Evolutionary conservation across 2,888 invertebrate genomes (phyloP), one percentile per base, ranked within the genome.

Genomic region (Gymnocheta viridis): DNA sequence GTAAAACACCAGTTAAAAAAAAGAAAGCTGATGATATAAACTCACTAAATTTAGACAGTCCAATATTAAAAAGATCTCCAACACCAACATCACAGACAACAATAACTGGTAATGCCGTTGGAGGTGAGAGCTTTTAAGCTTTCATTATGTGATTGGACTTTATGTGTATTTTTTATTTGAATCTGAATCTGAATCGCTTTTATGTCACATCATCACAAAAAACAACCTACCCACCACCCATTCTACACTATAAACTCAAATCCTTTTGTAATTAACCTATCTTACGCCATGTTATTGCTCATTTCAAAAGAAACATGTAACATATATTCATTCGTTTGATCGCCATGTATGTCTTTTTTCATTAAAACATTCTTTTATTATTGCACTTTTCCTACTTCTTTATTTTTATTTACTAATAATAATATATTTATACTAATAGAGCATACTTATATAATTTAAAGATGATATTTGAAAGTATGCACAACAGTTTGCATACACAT

Each of bases 1-100:
- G 91, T 35, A 91, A 91, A 81, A 90, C 91, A 72, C 89, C 91
- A 35, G 83, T 88, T 58, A 89, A 90, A 82, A 89, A 89, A 88
- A 89, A 89, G 86, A 91, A 91, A 66, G 84, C 80, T 35, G 80
- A 83, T 12, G 69, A 27, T 27, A 64, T 17, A 35, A 67, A 81
- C 60, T 58, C 85, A 56, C 29, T 83, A 69, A n/a, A 73, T 7
- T 51, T 82, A 41, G 72, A 81, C 4, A 84, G 67, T 73, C 56
- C 67, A 24, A 47, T 54, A 29, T 58, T 51, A 54, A 72, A 69
- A 49, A 60, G 69, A 66, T 67, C 80, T 14, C 60, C 79, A 17
- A 58, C 76, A 5, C 19, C 76, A 70, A 66, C 66, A 51, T 24
- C 77, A 41, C 32, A 82, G 44, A 7, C 79, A 70, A 22, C 79